Evolutionary conservation across 2,113 vertebrate genomes (phyloP), one percentile per base, ranked within the genome.

Genomic region (Cricetomys ansorgei): DNA sequence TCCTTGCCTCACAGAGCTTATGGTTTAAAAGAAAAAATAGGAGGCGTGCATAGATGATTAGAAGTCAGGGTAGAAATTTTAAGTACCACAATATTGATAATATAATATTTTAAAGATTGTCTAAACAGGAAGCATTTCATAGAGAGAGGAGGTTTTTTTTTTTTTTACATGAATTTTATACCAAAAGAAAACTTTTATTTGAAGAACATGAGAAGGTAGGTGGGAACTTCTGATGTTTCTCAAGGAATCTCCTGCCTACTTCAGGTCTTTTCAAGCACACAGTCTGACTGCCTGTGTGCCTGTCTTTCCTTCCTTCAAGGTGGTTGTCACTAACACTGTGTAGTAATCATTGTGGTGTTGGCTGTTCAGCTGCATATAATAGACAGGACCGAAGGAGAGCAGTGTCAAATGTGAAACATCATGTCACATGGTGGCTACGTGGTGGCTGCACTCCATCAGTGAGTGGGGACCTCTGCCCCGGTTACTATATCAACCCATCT

Each of bases 171-270:
- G 70, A 87, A 94, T 89, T 72, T 62, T 76, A 21, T 67, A 4
- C 85, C 57, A 50, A 80, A 43, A 70, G 48, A 65, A 89, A 92
- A 48, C 10, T 83, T 86, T 62, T 72, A 88, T 96, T 69, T 40
- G 40, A 83, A 29, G 65, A 86, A 15, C 77, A 43, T 57, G 48
- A 69, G 64, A 79, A 65, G 15, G 57, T 85, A 43, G 15, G 1
- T 53, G 29, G 85, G 70, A 89, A 73, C 57, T 45, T 76, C 7
- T 48, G 0, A 2, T 80, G 43, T 77, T 65, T 81, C 55, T 80
- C 50, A 29, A n/a, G 23, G 43, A 37, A 45, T 55, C 21, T 10
- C 43, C 65, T 88, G 31, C 69, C 62, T 70, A 7, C 7, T 16
- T 31, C 40, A 43, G 53, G 73, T 34, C 40, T 62, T 67, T 85